Percentiles rank a stretch among this genome's conserved stretches.
Evolutionary conservation across 2,797 vertebrate genomes (phyloP).

Genomic region (Lepilemur septentrionalis): DNA sequence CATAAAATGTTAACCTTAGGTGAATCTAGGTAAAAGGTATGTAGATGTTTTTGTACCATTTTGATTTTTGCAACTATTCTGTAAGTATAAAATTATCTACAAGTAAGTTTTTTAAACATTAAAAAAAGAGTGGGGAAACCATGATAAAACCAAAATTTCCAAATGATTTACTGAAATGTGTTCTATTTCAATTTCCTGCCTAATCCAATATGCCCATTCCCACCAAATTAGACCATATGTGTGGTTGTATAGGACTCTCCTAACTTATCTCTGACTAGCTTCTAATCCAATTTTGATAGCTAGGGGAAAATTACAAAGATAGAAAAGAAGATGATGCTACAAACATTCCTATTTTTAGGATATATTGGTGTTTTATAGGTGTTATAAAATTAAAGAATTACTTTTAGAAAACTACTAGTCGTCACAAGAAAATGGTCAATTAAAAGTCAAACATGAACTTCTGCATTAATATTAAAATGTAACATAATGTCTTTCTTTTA

Average conservation of each 20-base stretch:
- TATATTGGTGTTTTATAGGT: neutral
- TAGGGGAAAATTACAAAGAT: neutral
- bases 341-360: neutral
- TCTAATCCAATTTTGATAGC: neutral
- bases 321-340: neutral
- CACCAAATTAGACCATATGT: neutral
- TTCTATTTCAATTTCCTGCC: conserved; percentile 19
- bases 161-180: conserved; percentile 2
- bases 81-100: neutral
- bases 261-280: neutral
- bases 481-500: conserved; percentile 11
- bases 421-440: neutral
- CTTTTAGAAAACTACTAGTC: conserved; percentile 37
- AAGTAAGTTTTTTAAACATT: neutral
- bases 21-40: neutral
- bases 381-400: conserved; percentile 36
- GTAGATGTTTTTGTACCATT: neutral
- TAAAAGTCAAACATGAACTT: neutral
- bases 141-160: neutral
- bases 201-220: neutral
- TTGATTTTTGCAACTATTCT: conserved; percentile 22
- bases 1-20: neutral
- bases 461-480: neutral
- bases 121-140: neutral
- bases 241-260: neutral